Percentiles rank a stretch among this genome's conserved stretches.
Evolutionary conservation across 2,113 vertebrate species (phyloP).

Genomic region (Pipra filicauda): DNA sequence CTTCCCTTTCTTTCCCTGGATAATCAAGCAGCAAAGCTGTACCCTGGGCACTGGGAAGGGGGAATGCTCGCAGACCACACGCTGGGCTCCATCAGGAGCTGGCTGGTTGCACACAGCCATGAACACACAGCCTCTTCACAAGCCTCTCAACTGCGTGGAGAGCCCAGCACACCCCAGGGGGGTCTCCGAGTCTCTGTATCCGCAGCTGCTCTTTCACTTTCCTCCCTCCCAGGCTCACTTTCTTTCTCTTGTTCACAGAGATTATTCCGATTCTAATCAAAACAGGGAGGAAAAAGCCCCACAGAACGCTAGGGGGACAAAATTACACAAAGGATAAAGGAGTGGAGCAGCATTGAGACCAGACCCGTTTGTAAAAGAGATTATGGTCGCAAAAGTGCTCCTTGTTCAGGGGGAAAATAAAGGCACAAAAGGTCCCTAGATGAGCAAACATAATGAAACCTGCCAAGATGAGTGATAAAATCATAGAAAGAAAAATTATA

Average conservation of each 20-base stretch:
- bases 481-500: not conserved
- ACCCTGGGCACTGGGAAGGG: not conserved
- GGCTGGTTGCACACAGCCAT: not conserved
- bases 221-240: not conserved
- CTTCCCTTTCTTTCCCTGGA: not conserved
- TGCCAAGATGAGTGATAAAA: conserved; percentile 10
- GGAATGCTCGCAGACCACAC: not conserved
- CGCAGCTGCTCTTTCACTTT: conserved; percentile 16
- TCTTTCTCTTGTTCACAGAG: not conserved
- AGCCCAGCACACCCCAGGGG: not conserved
- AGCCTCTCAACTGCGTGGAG: not conserved
- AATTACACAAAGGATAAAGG: conserved; percentile 5
- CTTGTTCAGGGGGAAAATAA: not conserved
- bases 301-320: not conserved
- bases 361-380: not conserved
- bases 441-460: conserved; percentile 29
- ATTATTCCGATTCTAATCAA: conserved; percentile 18
- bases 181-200: not conserved
- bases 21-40: not conserved
- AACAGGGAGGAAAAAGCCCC: not conserved
- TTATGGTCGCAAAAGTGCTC: not conserved
- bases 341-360: not conserved
- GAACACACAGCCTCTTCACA: not conserved
- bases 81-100: not conserved
- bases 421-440: not conserved